Evolutionary conservation across 2,797 vertebrate species (phyloP).

Genomic region (Protonibea diacanthus): DNA sequence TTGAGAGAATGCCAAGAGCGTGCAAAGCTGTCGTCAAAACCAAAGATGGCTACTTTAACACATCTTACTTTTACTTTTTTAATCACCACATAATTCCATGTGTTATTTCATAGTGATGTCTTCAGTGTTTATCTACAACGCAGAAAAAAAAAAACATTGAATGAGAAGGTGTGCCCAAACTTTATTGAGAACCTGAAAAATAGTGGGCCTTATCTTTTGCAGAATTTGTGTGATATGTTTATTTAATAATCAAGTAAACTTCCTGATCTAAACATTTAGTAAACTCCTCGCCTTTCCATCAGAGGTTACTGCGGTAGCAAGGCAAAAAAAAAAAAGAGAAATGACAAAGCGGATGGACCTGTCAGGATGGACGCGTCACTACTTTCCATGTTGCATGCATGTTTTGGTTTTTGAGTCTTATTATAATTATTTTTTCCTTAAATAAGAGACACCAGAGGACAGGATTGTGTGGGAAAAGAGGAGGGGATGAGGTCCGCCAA

Average conservation of each 20-base stretch:
- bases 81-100: no score
- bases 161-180: no score
- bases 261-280: not conserved
- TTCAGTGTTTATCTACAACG: no score
- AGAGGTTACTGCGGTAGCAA: constrained; percentile 16
- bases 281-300: not conserved
- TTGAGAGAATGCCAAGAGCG: no score
- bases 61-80: no score
- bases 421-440: constrained; percentile 64
- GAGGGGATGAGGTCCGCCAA: constrained; percentile 45
- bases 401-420: constrained; percentile 70
- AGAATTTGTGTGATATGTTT: not conserved
- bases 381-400: constrained; percentile 62
- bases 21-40: no score
- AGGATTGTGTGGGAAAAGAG: constrained; percentile 74
- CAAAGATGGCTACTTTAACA: no score
- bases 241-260: constrained; percentile 10
- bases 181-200: no score
- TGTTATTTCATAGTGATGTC: no score
- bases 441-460: constrained; percentile 70
- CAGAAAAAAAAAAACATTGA: no score
- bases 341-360: constrained; percentile 44
- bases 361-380: constrained; percentile 60
- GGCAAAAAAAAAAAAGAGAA: constrained; percentile 48
- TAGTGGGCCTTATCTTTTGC: constrained; percentile 1